phyloP scores from a whole-genome alignment of 2,888 invertebrate species.

The Synergus gifuensis region DNA sequence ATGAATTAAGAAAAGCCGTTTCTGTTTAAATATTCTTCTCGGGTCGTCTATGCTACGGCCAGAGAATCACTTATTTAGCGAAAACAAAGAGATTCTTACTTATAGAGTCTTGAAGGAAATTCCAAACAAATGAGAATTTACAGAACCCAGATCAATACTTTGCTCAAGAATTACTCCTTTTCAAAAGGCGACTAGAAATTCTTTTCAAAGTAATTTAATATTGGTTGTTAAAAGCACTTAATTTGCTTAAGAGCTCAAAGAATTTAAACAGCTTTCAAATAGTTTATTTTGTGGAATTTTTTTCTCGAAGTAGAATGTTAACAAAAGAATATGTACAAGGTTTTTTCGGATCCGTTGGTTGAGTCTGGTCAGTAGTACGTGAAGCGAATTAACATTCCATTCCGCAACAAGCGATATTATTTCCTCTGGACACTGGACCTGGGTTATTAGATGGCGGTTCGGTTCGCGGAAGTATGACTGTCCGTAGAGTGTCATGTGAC shows the following conservation, averaged over 20 bases:
- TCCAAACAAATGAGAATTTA: neutral
- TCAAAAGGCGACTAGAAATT: neutral
- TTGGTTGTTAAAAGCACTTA: neutral
- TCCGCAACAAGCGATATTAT: slow-evolving; percentile 65
- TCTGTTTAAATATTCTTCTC: neutral
- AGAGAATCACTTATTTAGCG: slow-evolving; percentile 7
- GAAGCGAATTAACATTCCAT: slow-evolving; percentile 70
- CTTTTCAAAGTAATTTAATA: neutral
- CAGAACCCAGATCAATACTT: neutral
- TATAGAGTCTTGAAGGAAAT: neutral
- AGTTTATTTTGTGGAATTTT: neutral
- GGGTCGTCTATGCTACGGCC: neutral
- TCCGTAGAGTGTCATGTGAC: slow-evolving; percentile 37
- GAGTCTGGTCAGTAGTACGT: slow-evolving; percentile 60
- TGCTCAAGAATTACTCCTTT: neutral
- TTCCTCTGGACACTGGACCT: slow-evolving; percentile 56
- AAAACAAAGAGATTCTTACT: neutral
- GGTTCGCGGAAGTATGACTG: slow-evolving; percentile 31
- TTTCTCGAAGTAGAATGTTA: slow-evolving; percentile 8
- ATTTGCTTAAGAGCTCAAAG: too few relatives aligned
- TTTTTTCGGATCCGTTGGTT: slow-evolving; percentile 44
- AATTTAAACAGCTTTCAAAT: neutral
- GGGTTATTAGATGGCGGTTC: slow-evolving; percentile 27
- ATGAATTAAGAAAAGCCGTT: slow-evolving; percentile 26
- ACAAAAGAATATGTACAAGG: slow-evolving; percentile 38